Percentiles rank a stretch among this genome's conserved stretches.
Conservation (phyloP, 2,888 invertebrate genomes). For the Ditylenchus weischeri region DNA sequence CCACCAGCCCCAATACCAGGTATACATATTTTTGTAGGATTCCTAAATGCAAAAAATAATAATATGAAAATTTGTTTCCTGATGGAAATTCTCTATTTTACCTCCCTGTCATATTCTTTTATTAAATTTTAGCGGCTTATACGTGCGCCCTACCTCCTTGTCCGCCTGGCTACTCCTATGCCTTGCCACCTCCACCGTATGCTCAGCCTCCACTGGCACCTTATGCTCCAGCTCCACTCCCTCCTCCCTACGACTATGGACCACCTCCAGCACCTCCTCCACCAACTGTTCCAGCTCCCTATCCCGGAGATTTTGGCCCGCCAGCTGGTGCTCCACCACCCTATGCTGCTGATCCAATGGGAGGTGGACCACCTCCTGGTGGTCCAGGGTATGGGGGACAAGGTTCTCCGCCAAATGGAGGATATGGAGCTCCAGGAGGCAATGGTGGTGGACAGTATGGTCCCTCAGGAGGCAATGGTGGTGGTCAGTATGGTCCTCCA, state of each 20-base stretch:
- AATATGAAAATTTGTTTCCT: no score
- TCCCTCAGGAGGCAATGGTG: background rate
- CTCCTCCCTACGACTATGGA: conserved; percentile 2
- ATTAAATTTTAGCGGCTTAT: background rate
- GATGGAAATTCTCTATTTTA: no score
- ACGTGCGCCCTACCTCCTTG: conserved; percentile 9
- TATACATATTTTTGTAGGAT: no score
- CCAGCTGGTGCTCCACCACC: background rate
- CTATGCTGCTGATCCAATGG: background rate
- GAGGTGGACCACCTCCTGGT: background rate
- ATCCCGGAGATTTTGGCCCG: background rate
- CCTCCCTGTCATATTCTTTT: no score
- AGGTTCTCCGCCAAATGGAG: background rate
- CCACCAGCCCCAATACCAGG: background rate
- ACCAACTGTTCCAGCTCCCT: background rate
- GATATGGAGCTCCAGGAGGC: background rate
- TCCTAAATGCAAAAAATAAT: no score
- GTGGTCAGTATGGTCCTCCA: background rate
- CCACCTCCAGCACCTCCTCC: conserved; percentile 8
- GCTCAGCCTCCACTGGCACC: background rate
- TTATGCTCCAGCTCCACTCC: conserved; percentile 2
- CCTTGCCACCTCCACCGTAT: no score
- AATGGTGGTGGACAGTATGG: background rate
- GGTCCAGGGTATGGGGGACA: background rate
- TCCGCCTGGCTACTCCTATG: conserved; percentile 1